phyloP scores from a whole-genome alignment of 1,140 invertebrate species.

The Drosophila orena region DNA sequence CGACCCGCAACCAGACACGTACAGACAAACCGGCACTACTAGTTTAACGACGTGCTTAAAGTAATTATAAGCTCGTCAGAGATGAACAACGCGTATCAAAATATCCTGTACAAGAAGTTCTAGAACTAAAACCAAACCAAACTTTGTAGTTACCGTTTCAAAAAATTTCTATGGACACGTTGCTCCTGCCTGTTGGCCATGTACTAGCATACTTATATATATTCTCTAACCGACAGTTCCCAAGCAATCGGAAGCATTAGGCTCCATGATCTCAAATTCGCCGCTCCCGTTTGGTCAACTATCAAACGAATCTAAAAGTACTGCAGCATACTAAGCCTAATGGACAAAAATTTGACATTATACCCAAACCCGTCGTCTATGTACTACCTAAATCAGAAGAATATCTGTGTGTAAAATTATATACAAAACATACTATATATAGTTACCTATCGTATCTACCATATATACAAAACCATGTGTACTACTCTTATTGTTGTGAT shows the following conservation, averaged over 20 bases:
- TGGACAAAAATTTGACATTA: constrained; percentile 56
- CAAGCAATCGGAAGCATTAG: constrained; percentile 19
- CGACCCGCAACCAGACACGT: constrained; percentile 47
- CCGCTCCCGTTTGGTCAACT: constrained; percentile 33
- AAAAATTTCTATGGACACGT: constrained; percentile 45
- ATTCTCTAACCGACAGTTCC: constrained; percentile 9
- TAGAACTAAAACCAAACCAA: constrained; percentile 36
- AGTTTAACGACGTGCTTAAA: constrained; percentile 37
- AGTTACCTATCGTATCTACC: constrained; percentile 46
- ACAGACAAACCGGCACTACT: constrained; percentile 32
- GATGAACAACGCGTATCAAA: constrained; percentile 69
- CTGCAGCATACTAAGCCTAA: constrained; percentile 34
- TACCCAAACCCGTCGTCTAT: constrained; percentile 78
- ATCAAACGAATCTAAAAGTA: constrained; percentile 51
- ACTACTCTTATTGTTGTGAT: constrained; percentile 84
- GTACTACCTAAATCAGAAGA: constrained; percentile 71
- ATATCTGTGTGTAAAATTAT: constrained; percentile 76
- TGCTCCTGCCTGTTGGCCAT: constrained; percentile 47
- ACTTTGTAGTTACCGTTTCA: constrained; percentile 63
- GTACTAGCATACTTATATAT: constrained; percentile 33
- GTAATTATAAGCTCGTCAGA: constrained; percentile 40
- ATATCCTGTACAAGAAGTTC: constrained; percentile 54
- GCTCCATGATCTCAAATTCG: constrained; percentile 52
- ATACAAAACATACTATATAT: constrained; percentile 62
- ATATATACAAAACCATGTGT: constrained; percentile 63